Conservation (phyloP, 2,113 vertebrate genomes). For the Crotalus viridis region DNA sequence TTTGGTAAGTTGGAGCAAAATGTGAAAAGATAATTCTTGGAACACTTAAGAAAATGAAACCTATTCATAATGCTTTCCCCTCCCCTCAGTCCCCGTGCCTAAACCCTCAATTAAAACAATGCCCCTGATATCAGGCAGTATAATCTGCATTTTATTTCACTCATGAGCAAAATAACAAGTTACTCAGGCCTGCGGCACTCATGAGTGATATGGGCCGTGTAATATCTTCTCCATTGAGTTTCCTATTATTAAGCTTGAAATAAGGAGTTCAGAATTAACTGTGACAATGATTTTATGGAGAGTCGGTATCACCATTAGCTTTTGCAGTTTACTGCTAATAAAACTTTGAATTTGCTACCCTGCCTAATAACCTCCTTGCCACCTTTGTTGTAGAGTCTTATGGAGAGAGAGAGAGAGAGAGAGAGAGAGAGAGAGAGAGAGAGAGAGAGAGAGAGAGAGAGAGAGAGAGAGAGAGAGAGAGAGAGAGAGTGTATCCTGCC, state of each 20-base stretch:
- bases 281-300: constrained; percentile 83
- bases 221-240: constrained; percentile 85
- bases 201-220: constrained; percentile 84
- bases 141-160: constrained; percentile 86
- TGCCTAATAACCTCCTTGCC: constrained; percentile 80
- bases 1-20: constrained; percentile 44
- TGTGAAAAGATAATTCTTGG: constrained; percentile 51
- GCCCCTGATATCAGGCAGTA: constrained; percentile 76
- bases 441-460: neutral
- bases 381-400: constrained; percentile 78
- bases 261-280: constrained; percentile 87
- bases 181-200: constrained; percentile 84
- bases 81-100: constrained; percentile 50
- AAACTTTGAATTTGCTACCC: constrained; percentile 84
- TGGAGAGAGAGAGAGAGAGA: neutral
- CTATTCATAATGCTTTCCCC: constrained; percentile 39
- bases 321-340: constrained; percentile 83
- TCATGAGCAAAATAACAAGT: constrained; percentile 84
- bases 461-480: no score
- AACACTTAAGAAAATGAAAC: constrained; percentile 62
- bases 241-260: constrained; percentile 86
- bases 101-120: constrained; percentile 76
- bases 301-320: constrained; percentile 78
- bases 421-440: constrained; percentile 26
- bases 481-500: constrained; percentile 54